phyloP scores from a whole-genome alignment of 2,113 vertebrate genomes.

The Cettia cetti region DNA sequence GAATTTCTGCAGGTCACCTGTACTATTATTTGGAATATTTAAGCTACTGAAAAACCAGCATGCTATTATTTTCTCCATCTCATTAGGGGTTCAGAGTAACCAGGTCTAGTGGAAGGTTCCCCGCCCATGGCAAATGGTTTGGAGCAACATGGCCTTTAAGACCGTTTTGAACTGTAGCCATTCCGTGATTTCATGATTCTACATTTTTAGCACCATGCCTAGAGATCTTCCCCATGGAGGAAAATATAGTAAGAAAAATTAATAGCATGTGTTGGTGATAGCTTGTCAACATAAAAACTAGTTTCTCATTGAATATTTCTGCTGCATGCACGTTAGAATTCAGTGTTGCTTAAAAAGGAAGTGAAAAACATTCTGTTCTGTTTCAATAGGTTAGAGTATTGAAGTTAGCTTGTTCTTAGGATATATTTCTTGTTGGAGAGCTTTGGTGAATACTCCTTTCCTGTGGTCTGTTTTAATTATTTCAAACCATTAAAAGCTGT shows the following conservation, averaged over 20 bases:
- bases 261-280: not conserved
- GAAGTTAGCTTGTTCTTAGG: not conserved
- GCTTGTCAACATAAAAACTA: not conserved
- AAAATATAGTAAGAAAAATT: constrained; percentile 20
- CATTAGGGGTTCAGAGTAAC: not conserved
- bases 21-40: not conserved
- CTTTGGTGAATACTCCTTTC: not conserved
- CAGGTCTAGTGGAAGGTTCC: not conserved
- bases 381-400: not conserved
- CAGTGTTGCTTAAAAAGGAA: constrained; percentile 4
- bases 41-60: not conserved
- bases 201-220: not conserved
- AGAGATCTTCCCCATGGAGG: not conserved
- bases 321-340: not conserved
- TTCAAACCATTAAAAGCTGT: constrained; percentile 13
- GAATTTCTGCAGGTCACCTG: not conserved
- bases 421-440: not conserved
- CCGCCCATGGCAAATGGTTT: not conserved
- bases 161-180: not conserved
- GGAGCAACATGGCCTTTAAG: not conserved
- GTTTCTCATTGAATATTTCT: not conserved
- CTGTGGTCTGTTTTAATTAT: constrained; percentile 22
- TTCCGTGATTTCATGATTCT: not conserved
- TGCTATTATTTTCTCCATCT: not conserved
- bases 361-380: not conserved